Conservation (phyloP, 2,113 vertebrate genomes). For the Sprattus sprattus region DNA sequence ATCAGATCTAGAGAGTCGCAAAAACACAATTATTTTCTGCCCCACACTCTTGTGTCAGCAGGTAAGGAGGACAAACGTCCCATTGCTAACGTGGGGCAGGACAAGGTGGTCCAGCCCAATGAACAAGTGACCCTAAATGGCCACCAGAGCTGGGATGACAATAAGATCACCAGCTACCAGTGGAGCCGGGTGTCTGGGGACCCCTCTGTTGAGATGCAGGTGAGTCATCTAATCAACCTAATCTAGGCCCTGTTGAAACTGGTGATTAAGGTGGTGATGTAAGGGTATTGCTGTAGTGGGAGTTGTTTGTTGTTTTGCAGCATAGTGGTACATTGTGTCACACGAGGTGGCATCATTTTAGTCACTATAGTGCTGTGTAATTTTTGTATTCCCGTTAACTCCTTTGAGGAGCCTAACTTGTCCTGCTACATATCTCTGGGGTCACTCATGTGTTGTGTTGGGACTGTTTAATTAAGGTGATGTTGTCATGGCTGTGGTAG, state of each 20-base stretch:
- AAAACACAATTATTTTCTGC: not conserved
- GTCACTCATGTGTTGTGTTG: not conserved
- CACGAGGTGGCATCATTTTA: not conserved
- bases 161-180: conserved; percentile 65
- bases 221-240: conserved; percentile 47
- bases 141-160: conserved; percentile 70
- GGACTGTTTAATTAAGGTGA: not conserved
- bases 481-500: not conserved
- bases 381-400: not conserved
- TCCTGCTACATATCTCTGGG: not conserved
- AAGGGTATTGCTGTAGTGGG: not conserved
- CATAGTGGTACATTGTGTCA: not conserved
- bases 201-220: conserved; percentile 64
- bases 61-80: conserved; percentile 71
- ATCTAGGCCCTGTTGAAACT: not conserved
- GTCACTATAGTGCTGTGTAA: not conserved
- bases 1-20: not conserved
- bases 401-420: not conserved
- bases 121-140: conserved; percentile 73
- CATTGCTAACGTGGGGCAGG: conserved; percentile 67
- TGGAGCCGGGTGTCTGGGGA: conserved; percentile 75
- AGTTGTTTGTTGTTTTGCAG: not conserved
- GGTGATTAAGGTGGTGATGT: not conserved
- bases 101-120: conserved; percentile 76
- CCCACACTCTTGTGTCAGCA: conserved; percentile 39